Evolutionary conservation across 2,113 vertebrate species (phyloP).

Genomic region (Bos indicus): DNA sequence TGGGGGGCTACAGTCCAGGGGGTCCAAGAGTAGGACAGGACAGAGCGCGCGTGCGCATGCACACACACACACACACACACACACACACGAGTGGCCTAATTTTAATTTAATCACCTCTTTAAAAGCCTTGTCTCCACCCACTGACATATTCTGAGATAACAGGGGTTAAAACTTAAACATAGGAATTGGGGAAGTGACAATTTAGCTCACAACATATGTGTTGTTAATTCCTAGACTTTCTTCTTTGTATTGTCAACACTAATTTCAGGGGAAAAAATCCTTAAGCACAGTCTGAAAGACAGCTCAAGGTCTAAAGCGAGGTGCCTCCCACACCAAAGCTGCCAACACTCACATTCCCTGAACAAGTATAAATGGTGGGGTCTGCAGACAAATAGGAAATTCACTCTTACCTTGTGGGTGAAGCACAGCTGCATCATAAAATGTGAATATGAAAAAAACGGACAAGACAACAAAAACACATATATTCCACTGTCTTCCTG

Average conservation of each 20-base stretch:
- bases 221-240: background rate
- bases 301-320: background rate
- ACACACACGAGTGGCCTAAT: background rate
- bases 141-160: background rate
- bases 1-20: background rate
- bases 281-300: background rate
- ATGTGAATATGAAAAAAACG: rapidly evolving
- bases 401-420: background rate
- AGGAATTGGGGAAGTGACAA: background rate
- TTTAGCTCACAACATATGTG: background rate
- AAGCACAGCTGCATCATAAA: background rate
- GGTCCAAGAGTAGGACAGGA: background rate
- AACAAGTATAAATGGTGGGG: background rate
- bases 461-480: background rate
- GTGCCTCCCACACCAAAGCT: background rate
- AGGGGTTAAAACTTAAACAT: background rate
- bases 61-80: background rate
- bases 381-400: background rate
- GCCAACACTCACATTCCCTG: background rate
- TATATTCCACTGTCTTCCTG: background rate
- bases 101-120: background rate
- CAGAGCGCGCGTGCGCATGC: rapidly evolving
- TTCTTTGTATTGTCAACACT: background rate
- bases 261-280: background rate
- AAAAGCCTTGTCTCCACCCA: background rate